Evolutionary conservation across 2,113 vertebrate genomes (phyloP).

Genomic region (Hystrix brachyura): DNA sequence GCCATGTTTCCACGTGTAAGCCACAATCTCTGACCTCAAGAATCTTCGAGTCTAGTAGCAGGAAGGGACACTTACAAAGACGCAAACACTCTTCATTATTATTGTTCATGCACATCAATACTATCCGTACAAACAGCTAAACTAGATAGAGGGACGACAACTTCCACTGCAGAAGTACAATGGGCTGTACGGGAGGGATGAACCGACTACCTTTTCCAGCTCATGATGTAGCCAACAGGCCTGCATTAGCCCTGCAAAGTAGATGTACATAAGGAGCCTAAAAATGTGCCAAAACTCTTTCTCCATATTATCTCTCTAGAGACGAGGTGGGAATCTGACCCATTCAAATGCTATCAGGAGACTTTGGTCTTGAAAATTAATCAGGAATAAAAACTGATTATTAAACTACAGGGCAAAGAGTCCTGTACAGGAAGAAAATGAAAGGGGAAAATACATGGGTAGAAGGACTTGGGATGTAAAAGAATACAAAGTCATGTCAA

Average conservation of each 20-base stretch:
- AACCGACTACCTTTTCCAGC: not conserved
- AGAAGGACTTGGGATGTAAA: not conserved
- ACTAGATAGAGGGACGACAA: not conserved
- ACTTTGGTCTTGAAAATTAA: conserved; percentile 52
- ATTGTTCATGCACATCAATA: not conserved
- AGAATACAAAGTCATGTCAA: not conserved
- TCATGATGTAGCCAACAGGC: not conserved
- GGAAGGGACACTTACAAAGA: not conserved
- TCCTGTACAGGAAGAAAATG: conserved; percentile 24
- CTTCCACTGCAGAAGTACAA: not conserved
- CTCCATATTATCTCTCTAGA: not conserved
- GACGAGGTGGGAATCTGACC: not conserved
- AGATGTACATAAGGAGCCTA: not conserved
- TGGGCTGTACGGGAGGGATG: not conserved
- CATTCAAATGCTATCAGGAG: conserved; percentile 19
- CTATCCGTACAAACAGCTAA: not conserved
- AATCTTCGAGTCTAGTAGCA: not conserved
- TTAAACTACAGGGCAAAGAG: not conserved
- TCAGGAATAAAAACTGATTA: conserved; percentile 60
- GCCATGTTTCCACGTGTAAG: not conserved
- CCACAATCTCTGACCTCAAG: not conserved
- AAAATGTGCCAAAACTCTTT: not conserved
- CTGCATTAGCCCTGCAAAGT: not conserved
- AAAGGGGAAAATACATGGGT: not conserved
- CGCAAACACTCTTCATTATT: not conserved